Evolutionary conservation across 2,888 invertebrate species (phyloP), one percentile per base, ranked within the genome.

Genomic region (Augochlorella aurata): DNA sequence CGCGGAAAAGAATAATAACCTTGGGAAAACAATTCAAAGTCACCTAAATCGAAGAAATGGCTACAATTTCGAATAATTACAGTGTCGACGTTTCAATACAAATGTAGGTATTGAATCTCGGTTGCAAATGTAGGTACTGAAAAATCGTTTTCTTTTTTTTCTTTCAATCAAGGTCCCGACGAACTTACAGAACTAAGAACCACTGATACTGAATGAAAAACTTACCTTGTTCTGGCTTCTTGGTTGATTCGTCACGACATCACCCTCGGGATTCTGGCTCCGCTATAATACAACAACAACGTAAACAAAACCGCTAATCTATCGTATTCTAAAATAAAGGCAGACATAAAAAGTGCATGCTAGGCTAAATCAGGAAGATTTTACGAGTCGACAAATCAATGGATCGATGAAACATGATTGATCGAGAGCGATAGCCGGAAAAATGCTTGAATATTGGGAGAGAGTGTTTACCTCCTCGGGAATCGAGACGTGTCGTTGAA

Each of bases 271-370:
- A 87, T 90, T 92, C 92, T 84, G 92, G 92, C 92, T 89, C 93
- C 91, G 93, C 93, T 93, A 93, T 91, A 93, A 93, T 93, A 93
- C 91, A 93, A 93, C 91, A 93, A 93, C 90, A 93, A 93, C 92
- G 89, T 93, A 93, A 93, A 93, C 92, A 92, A 92, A 93, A 92
- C 91, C 90, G 91, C 93, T 93, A 92, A 88, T 85, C 92, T 93
- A 92, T 90, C 47, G 81, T 88, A 90, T 84, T 80, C 65, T 84
- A 82, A 70, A 82, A 85, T 83, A 79, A 79, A 66, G 77, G 67
- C 77, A 87, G 78, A 85, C 77, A 79, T 71, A 68, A 82, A 74
- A 50, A 58, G 63, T 77, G 73, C 82, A 82, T 82, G 82, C 82
- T 82, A 70, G 66, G 73, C 70, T 73, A 74, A 82, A 72, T 65